These are phyloP conservation scores for Bombus polaris DNA, from an alignment of 1,140 invertebrate species.

Conservation along the genomic window DNA sequence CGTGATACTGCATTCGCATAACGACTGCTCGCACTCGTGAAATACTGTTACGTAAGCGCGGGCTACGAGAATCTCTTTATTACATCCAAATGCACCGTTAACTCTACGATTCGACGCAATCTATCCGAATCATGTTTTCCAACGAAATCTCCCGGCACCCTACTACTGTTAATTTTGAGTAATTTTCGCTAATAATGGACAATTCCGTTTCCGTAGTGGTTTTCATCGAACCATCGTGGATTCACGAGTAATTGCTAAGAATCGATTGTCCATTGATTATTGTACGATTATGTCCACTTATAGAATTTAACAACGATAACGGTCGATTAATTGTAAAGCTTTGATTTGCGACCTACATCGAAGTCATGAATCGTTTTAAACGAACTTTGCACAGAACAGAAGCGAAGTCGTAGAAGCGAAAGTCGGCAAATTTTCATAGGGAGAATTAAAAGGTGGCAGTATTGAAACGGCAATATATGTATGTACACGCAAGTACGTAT, in stretches of 20 bases:
- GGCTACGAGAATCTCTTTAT: neutral
- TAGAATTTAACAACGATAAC: neutral
- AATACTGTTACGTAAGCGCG: slow-evolving; percentile 38
- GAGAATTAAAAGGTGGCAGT: too few species aligned
- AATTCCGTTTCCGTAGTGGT: neutral
- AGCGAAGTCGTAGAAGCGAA: slow-evolving; percentile 5
- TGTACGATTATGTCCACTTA: neutral
- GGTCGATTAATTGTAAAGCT: neutral
- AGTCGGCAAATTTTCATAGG: neutral
- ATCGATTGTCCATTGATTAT: neutral
- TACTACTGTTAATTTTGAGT: neutral
- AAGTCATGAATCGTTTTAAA: neutral
- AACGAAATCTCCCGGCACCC: neutral
- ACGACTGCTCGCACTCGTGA: neutral
- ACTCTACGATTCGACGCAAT: neutral
- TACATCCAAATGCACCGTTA: neutral
- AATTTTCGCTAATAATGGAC: neutral
- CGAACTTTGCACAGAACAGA: neutral
- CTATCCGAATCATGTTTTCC: neutral
- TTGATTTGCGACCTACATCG: neutral
- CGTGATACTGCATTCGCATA: too few species aligned
- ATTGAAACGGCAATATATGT: neutral
- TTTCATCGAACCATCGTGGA: neutral
- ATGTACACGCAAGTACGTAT: too few species aligned
- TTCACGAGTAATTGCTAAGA: too few species aligned